Evolutionary conservation across 2,797 vertebrate species (phyloP), one percentile per base, ranked within the genome.

Genomic region (Helostoma temminkii): DNA sequence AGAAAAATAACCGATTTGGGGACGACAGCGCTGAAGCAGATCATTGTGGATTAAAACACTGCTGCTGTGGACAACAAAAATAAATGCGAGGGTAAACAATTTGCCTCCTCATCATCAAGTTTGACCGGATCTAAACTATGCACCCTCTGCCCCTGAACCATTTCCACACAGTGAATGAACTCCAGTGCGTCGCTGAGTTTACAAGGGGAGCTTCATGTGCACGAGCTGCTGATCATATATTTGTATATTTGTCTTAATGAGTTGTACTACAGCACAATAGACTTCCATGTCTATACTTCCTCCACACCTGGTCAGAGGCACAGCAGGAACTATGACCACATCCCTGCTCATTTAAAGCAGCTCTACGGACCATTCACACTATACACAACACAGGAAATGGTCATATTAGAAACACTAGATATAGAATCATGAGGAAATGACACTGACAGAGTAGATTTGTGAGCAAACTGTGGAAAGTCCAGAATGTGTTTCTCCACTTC

Each of bases 311-410:
- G 76, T 25, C 76, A 66, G 55, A 63, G 66, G 76, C 82, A 84
- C 66, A 88, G 84, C 81, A 92, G 92, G 90, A 95, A 94, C 92
- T 90, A 90, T 91, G 89, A 91, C 72, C 74, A 91, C 89, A 90
- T 93, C 80, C 69, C 78, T 79, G 32, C 43, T 81, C 72, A 59
- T 80, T 81, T 60, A 81, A 39, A 80, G 68, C 74, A 75, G 39
- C 66, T 65, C 42, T 41, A 43, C 45, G 61, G 41, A 26, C 12
- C 3, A 22, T 41, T 79, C 71, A 66, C 58, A 57, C 25, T 60
- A 30, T 21, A 57, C 42, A 54, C 39, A 55, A 30, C 57, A 74
- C 75, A 81, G 88, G 88, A 90, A 89, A 86, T 73, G 60, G 64
- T 78, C 39, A 64, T 32, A 67, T 63, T 61, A 78, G 52, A 71